Base-by-base conservation (phyloP, 2,797 vertebrate species). In the Myripristis murdjan region DNA sequence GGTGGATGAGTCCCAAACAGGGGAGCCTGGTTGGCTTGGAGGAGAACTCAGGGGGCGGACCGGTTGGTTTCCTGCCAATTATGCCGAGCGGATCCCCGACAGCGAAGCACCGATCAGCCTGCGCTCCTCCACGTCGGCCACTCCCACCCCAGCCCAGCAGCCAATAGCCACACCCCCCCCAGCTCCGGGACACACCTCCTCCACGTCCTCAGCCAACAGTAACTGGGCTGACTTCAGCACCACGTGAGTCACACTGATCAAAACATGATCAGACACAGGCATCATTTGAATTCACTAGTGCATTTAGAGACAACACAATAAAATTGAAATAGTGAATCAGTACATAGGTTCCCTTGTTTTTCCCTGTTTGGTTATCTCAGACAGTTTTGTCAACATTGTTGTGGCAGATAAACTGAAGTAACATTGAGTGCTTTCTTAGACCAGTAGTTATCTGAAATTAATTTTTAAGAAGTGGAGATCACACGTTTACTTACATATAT, bases 181-280 rank as follows among this genome's bases (percentile, higher is more conserved):
- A 0, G 90, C 87, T 1, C 87, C 94, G 0, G 92, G 89, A 35
- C 89, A 88, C n/a, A 2, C 85, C 56, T 61, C 94, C 12, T 87
- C 93, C 66, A 46, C 94, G 0, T 88, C 95, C 15, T 92, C 95
- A 9, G 61, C 87, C 59, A 91, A 96, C 82, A 97, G 95, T 75
- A 99, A 99, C 94, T 99, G 98, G 98, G 98, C 98, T 0, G 98
- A 99, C 92, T 99, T 99, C 89, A 99, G 95, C 91, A 97, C 97
- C 84, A 99, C 97, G 98, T 99, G 91, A 74, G 97, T 95, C 22
- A 11, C 24, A 6, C 1, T 5, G 0, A 37, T 1, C 15, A 1
- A 15, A 14, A 15, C 15, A 3, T 43, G 43, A 16, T 43, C 39
- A 43, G 39, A 43, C 43, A 39, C 39, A 43, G 15, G 3, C 0